Conservation (phyloP, 2,113 vertebrate species). For the Octodon degus region DNA sequence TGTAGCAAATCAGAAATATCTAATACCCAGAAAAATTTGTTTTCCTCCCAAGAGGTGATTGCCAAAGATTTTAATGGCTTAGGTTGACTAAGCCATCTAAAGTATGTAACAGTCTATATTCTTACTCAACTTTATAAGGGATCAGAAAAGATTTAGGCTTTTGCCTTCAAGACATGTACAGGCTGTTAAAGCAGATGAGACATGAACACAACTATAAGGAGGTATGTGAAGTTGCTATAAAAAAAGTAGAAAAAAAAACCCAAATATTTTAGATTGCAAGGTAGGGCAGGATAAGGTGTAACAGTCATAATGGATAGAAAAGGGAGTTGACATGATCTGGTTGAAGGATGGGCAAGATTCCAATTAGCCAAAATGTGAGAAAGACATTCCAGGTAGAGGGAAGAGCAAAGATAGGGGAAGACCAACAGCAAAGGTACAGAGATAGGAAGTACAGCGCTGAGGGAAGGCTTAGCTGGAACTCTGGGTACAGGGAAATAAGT, state of each 20-base stretch:
- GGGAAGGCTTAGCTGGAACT: slow-evolving; percentile 20
- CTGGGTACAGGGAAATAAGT: neutral
- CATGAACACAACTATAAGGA: slow-evolving; percentile 26
- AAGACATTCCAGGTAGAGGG: slow-evolving; percentile 40
- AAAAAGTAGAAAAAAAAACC: slow-evolving; percentile 36
- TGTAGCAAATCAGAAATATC: neutral
- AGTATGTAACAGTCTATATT: neutral
- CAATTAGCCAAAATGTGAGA: slow-evolving; percentile 42
- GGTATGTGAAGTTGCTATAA: slow-evolving; percentile 14
- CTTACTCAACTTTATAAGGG: slow-evolving; percentile 48
- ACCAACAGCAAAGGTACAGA: slow-evolving; percentile 44
- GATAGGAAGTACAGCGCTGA: neutral
- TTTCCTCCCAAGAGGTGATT: neutral
- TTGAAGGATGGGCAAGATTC: slow-evolving; percentile 49
- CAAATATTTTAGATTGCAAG: slow-evolving; percentile 32
- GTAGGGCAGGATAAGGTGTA: neutral
- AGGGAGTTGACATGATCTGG: neutral
- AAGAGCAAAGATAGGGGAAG: neutral
- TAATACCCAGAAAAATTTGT: neutral
- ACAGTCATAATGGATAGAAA: neutral
- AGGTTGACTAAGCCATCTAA: neutral
- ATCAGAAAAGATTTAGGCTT: slow-evolving; percentile 37
- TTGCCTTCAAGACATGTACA: slow-evolving; percentile 24
- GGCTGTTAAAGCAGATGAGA: slow-evolving; percentile 23
- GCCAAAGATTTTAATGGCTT: slow-evolving; percentile 37